Conservation (phyloP, 2,797 vertebrate genomes). For the Chloroceryle amazona region DNA sequence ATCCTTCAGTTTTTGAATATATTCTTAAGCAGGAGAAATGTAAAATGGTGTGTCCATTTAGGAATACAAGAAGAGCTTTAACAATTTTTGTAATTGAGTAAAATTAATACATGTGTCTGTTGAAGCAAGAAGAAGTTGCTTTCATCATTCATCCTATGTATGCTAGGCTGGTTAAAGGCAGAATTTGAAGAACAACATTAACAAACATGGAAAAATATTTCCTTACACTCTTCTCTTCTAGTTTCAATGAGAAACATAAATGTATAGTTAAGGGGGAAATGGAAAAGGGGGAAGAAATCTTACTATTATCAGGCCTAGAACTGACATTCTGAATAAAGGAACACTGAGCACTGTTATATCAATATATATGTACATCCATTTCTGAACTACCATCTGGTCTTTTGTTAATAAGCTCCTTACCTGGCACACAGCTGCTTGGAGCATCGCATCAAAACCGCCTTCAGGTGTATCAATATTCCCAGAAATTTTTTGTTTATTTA, state of each 20-base stretch:
- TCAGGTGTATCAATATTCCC: constrained; percentile 98
- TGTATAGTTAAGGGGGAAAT: not conserved
- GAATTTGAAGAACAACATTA: not conserved
- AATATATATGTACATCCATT: accelerated
- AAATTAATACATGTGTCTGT: not conserved
- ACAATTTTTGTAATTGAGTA: not conserved
- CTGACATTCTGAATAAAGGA: not conserved
- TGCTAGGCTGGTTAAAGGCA: not conserved
- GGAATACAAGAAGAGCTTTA: not conserved
- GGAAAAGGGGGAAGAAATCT: not conserved
- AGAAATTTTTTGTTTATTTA: constrained; percentile 94
- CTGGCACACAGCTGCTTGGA: constrained; percentile 96
- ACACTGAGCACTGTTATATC: not conserved
- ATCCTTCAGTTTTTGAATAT: not conserved
- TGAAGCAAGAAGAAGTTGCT: not conserved
- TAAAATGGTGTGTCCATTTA: not conserved
- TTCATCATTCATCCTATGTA: not conserved
- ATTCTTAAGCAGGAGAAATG: not conserved
- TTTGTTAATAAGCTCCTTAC: constrained; percentile 75
- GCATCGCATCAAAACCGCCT: constrained; percentile 96
- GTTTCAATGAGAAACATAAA: not conserved
- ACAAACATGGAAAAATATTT: not conserved
- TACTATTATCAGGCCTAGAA: not conserved
- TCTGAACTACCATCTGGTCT: not conserved
- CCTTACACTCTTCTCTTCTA: not conserved